Evolutionary conservation across 2,888 invertebrate species (phyloP), one percentile per base, ranked within the genome.

Genomic region (Bursaphelenchus okinawaensis): DNA sequence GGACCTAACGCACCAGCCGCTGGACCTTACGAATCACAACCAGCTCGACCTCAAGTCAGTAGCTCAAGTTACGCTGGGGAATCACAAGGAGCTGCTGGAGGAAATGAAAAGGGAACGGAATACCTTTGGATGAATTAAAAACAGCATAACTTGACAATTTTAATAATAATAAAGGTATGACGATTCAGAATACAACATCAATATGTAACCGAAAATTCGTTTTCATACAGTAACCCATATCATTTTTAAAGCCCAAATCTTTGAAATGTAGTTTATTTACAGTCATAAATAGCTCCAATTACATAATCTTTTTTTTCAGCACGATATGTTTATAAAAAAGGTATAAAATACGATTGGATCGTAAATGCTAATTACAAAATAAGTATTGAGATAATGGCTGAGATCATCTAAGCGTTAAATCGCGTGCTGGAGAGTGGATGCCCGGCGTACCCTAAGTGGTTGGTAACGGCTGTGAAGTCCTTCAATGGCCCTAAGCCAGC

Each of bases 381-480:
- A n/a, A n/a, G n/a, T n/a, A n/a, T n/a, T n/a, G n/a, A n/a, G n/a
- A n/a, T n/a, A n/a, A n/a, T n/a, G n/a, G n/a, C n/a, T n/a, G n/a
- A n/a, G n/a, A n/a, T n/a, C n/a, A 4, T n/a, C 40, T 40, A 68
- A 12, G 69, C 69, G 27, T 67, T 62, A 40, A 69, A 72, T 23
- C 69, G 69, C 4, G 69, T 72, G 23, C 23, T 29, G 3, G 19
- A 26, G 16, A 69, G 40, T n/a, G 20, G 40, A 40, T 52, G 29
- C 16, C 20, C 31, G 16, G 27, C 26, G 57, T 68, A 68, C 8
- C 50, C 29, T 26, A 68, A 50, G 4, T 50, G 50, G 0, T 65
- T 31, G 23, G 56, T 68, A 20, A 68, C 24, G 12, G 24, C 24
- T 12, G 16, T 12, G 7, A 57, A 68, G 60, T 68, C 31, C 1